These are phyloP conservation scores for Eupithecia centaureata DNA, from an alignment of 2,888 invertebrate genomes.

Conservation along the genomic window DNA sequence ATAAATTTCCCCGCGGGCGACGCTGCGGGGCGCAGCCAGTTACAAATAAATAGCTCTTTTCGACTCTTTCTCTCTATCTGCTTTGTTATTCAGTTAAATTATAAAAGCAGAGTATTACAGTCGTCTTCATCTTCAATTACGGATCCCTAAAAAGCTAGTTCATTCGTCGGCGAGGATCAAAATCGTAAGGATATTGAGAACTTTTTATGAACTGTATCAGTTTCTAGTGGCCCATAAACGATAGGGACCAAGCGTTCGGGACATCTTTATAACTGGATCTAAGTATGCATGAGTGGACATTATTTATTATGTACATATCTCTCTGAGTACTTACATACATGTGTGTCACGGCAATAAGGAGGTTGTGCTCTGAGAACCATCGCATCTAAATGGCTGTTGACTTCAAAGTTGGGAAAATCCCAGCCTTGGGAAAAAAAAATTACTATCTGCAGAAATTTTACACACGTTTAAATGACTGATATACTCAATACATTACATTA, in stretches of 20 bases:
- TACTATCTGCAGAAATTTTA: too few species aligned
- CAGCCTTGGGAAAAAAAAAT: too few species aligned
- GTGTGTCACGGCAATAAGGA: too few species aligned
- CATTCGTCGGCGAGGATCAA: constrained; percentile 11
- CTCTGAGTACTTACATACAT: background rate
- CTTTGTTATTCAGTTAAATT: background rate
- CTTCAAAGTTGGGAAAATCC: too few species aligned
- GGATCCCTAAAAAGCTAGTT: constrained; percentile 7
- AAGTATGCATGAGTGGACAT: background rate
- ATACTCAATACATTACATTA: too few species aligned
- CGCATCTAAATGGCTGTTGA: too few species aligned
- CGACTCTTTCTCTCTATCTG: background rate
- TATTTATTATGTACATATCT: background rate
- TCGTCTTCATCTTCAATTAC: background rate
- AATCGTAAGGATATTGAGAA: background rate
- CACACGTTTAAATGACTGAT: too few species aligned
- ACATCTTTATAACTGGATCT: background rate
- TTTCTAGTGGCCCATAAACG: background rate
- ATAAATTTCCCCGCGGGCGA: too few species aligned
- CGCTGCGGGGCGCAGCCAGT: too few species aligned
- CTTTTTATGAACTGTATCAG: constrained; percentile 3
- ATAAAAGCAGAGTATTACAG: background rate
- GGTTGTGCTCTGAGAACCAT: too few species aligned
- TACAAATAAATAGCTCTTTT: background rate
- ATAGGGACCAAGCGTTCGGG: background rate